phyloP scores from a whole-genome alignment of 1,140 invertebrate species.

The Pachypeltis micranthus region DNA sequence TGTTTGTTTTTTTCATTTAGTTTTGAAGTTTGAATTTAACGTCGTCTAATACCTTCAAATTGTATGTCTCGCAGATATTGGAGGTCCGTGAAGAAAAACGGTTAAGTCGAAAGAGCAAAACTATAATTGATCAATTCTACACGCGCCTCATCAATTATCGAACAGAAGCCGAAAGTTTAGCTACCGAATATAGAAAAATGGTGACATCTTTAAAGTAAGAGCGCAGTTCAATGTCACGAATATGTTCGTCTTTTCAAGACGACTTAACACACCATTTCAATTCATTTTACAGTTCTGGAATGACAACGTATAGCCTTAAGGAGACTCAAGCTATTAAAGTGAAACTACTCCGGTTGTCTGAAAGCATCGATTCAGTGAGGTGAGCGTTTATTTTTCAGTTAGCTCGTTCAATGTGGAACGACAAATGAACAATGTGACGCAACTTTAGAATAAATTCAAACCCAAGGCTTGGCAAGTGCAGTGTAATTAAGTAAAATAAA shows the following conservation, averaged over 20 bases:
- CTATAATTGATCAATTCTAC: slow-evolving; percentile 70
- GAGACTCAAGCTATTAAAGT: slow-evolving; percentile 70
- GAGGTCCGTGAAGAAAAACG: slow-evolving; percentile 67
- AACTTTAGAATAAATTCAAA: no score
- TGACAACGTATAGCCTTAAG: slow-evolving; percentile 68
- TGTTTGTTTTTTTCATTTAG: no score
- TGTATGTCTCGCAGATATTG: slow-evolving; percentile 41
- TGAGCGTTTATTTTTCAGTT: no score
- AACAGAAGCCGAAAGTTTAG: slow-evolving; percentile 58
- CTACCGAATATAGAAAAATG: slow-evolving; percentile 79
- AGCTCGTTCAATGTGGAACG: no score
- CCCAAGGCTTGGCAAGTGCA: no score
- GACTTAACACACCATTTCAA: no score
- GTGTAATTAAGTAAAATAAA: no score
- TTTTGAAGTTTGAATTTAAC: no score
- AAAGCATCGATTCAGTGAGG: slow-evolving; percentile 67
- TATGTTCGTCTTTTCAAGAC: slow-evolving; percentile 8
- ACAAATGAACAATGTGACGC: no score
- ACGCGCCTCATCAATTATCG: slow-evolving; percentile 63
- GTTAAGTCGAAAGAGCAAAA: slow-evolving; percentile 63
- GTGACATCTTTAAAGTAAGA: slow-evolving; percentile 50
- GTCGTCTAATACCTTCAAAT: no score
- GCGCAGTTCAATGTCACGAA: neutral
- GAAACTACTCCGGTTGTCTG: slow-evolving; percentile 74
- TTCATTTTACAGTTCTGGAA: slow-evolving; percentile 53